Evolutionary conservation across 2,113 vertebrate species (phyloP), one percentile per base, ranked within the genome.

Genomic region (Galeopterus variegatus): DNA sequence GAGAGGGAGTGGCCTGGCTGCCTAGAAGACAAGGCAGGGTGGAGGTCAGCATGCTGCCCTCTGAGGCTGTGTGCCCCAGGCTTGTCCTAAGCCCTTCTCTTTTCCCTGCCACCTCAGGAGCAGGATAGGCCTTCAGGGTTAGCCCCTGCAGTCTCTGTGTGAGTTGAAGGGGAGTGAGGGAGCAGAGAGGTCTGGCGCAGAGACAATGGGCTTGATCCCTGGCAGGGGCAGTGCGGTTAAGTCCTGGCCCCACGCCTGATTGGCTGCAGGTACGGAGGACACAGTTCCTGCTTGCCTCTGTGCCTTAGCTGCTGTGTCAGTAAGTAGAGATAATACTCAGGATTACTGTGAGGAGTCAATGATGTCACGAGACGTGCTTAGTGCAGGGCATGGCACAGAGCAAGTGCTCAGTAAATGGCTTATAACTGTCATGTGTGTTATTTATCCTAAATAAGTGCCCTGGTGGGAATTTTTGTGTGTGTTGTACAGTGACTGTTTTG

Each of bases 21-120:
- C 45, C 48, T 36, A 5, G 17, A 28, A 13, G 50, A 10, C 0
- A 2, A 72, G 31, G 7, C 26, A 1, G 31, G 17, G 21, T 13
- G 23, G 45, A 23, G 33, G 2, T 67, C 80, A 60, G 45, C 58
- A 6, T 76, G 94, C 89, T 69, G 18, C 65, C 76, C 56, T 8
- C 65, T 1, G 41, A 56, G 23, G 48, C 64, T 31, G 1, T 12
- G 6, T 70, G n/a, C 28, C 36, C 80, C 13, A 1, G 12, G 19
- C 33, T 6, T 33, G 41, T 28, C 62, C 54, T 82, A 28, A 3
- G 26, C 12, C 23, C 79, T 48, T 60, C 7, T 69, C 18, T 65
- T 56, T 70, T 41, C 54, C 54, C 36, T 70, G 23, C 62, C 52
- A 26, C 69, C 58, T 81, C 11, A 4, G 28, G 48, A 45, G 24